Evolutionary conservation across 1,140 invertebrate species (phyloP), one percentile per base, ranked within the genome.

Genomic region (Campodea augens): DNA sequence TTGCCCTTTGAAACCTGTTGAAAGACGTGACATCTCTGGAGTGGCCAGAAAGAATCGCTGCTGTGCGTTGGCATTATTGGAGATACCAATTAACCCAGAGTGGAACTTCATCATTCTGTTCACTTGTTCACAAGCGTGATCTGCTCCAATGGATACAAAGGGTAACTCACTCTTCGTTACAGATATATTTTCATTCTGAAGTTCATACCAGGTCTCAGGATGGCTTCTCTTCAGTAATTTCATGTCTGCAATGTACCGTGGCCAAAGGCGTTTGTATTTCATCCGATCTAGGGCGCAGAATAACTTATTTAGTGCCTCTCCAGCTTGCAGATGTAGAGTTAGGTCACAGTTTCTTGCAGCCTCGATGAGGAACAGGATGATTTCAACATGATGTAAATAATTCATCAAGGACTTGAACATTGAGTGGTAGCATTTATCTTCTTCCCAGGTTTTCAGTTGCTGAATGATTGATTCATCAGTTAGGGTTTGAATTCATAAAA

Each of bases 391-490:
- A 42, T 47, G 46, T 22, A 32, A 5, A 25, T 47, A 47, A 25
- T 47, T 47, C 41, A 47, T 44, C 41, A 47, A 37, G 25, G 29
- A 43, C 46, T 47, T 47, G 46, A 47, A 47, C 46, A 47, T 47
- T 36, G 25, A 27, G 38, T 47, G 42, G 3, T 22, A 22, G 27
- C 40, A 21, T 36, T 22, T 47, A n/a, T n/a, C n/a, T n/a, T n/a
- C n/a, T n/a, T n/a, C n/a, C n/a, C n/a, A n/a, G n/a, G n/a, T n/a
- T n/a, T n/a, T n/a, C n/a, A n/a, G n/a, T n/a, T n/a, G n/a, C n/a
- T n/a, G n/a, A n/a, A n/a, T n/a, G n/a, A n/a, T n/a, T n/a, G n/a
- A n/a, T n/a, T n/a, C n/a, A n/a, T n/a, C n/a, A n/a, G n/a, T n/a
- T n/a, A n/a, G n/a, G n/a, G n/a, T n/a, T n/a, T n/a, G n/a, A n/a